Evolutionary conservation across 2,113 vertebrate genomes (phyloP).

Genomic region (Dinomys branickii): DNA sequence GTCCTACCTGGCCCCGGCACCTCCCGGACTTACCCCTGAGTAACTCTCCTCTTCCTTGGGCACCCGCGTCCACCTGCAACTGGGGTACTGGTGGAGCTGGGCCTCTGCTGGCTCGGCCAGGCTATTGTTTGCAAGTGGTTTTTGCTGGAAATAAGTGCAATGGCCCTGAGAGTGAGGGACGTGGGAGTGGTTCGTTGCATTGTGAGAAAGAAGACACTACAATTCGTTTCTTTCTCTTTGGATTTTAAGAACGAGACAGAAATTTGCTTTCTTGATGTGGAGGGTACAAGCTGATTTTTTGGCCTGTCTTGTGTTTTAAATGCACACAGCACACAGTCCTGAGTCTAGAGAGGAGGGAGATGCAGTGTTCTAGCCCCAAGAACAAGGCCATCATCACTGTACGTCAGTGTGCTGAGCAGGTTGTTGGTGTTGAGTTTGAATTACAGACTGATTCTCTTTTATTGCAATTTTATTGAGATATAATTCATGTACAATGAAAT

Average conservation of each 20-base stretch:
- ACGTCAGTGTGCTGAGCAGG: background rate
- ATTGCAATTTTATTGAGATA: background rate
- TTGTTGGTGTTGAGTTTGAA: background rate
- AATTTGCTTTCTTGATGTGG: background rate
- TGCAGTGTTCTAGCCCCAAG: background rate
- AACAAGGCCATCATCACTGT: background rate
- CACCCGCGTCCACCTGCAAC: background rate
- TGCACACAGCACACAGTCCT: background rate
- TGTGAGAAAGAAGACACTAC: background rate
- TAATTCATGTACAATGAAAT: slow-evolving; percentile 39
- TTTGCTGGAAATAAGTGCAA: slow-evolving; percentile 19
- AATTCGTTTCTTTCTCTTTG: background rate
- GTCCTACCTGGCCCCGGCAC: background rate
- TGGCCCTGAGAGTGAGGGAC: background rate
- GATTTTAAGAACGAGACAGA: background rate
- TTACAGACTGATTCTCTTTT: background rate
- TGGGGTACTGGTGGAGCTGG: background rate
- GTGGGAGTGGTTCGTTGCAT: background rate
- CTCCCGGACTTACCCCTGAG: background rate
- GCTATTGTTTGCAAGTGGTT: background rate
- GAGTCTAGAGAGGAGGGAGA: background rate
- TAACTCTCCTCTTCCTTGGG: background rate
- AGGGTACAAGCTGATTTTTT: background rate
- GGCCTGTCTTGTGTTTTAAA: background rate
- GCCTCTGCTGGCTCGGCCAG: background rate